Evolutionary conservation across 2,113 vertebrate species (phyloP).

Genomic region (Tachysurus vachellii): DNA sequence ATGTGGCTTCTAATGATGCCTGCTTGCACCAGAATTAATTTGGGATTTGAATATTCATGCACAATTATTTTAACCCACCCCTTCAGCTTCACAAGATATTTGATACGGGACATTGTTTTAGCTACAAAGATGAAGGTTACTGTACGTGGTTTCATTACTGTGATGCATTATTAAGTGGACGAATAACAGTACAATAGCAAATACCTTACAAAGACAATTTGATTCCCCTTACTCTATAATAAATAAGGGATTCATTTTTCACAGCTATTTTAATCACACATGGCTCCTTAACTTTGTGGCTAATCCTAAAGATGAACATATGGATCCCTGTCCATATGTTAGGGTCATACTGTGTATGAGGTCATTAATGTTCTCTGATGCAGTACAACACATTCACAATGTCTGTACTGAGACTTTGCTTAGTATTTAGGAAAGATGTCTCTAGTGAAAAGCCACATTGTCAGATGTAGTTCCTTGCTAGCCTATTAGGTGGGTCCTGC

Average conservation of each 20-base stretch:
- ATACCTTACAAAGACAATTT: not conserved
- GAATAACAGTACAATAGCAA: not conserved
- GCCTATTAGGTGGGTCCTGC: too few species aligned
- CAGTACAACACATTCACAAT: not conserved
- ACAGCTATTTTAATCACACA: not conserved
- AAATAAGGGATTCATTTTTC: slow-evolving; percentile 10
- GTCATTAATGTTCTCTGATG: not conserved
- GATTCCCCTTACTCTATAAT: not conserved
- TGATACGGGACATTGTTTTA: not conserved
- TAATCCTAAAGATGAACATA: not conserved
- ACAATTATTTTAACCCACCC: not conserved
- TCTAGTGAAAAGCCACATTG: too few species aligned
- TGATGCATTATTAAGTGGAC: slow-evolving; percentile 9
- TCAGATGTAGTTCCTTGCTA: too few species aligned
- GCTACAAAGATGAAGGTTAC: not conserved
- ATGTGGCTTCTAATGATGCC: not conserved
- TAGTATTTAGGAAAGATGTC: too few species aligned
- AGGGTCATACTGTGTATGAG: not conserved
- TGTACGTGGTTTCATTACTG: not conserved
- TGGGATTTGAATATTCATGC: not conserved
- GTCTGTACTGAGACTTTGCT: too few species aligned
- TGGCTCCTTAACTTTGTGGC: not conserved
- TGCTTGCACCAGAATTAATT: not conserved
- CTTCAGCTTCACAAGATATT: not conserved
- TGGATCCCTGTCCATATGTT: not conserved